These are phyloP conservation scores for Sinella curviseta DNA, from an alignment of 1,140 invertebrate species.

Conservation along the genomic window DNA sequence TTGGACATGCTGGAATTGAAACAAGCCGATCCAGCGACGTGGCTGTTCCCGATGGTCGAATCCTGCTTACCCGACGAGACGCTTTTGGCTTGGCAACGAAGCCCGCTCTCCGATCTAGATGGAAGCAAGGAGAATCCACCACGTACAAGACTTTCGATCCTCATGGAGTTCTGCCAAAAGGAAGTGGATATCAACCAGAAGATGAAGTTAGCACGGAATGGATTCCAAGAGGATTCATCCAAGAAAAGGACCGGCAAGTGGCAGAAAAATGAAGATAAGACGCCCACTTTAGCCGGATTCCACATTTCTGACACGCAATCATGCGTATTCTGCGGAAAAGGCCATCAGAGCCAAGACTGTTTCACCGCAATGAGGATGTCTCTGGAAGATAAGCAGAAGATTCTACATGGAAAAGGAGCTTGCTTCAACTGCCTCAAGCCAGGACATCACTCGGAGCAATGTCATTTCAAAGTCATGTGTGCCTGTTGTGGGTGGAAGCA, in stretches of 20 bases:
- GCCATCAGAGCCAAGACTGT: neutral
- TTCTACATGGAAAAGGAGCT: too few species aligned
- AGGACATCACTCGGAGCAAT: too few species aligned
- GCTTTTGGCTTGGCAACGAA: conserved; percentile 49
- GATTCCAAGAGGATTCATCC: neutral
- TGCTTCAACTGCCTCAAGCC: too few species aligned
- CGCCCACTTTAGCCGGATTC: neutral
- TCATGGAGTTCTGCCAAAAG: neutral
- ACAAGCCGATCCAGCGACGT: neutral
- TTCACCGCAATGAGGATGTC: neutral
- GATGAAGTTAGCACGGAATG: neutral
- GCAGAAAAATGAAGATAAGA: neutral
- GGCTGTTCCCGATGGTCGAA: neutral
- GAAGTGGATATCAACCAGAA: conserved; percentile 6
- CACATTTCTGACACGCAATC: neutral
- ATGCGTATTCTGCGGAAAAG: neutral
- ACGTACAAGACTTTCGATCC: neutral
- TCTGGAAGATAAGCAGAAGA: neutral
- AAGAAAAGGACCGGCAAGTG: neutral
- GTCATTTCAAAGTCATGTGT: too few species aligned
- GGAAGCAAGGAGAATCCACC: neutral
- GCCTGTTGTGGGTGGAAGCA: too few species aligned
- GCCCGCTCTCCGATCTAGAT: conserved; percentile 46
- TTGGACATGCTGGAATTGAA: neutral
- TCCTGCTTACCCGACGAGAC: neutral